These are phyloP conservation scores for Heterodera carotae DNA, from an alignment of 1,140 invertebrate species.

Conservation along the genomic window DNA sequence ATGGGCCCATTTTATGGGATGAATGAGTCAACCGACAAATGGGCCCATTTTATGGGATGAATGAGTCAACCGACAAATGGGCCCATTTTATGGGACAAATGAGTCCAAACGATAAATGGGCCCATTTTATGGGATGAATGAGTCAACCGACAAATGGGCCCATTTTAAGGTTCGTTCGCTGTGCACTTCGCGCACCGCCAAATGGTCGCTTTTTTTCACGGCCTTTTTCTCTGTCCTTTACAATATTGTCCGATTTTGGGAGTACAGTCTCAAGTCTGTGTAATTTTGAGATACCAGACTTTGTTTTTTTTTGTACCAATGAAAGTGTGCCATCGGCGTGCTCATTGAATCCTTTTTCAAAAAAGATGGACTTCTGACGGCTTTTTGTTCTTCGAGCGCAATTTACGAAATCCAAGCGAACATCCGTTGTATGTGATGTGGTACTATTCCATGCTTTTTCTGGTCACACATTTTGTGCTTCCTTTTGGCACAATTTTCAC, in stretches of 20 bases:
- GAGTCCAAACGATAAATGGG: no score
- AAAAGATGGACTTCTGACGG: constrained; percentile 33
- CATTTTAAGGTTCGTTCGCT: constrained; percentile 48
- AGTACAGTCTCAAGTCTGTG: constrained; percentile 50
- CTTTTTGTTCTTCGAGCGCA: constrained; percentile 45
- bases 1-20: no score
- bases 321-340: no score
- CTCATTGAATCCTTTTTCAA: neutral
- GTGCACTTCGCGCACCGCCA: constrained; percentile 58
- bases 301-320: no score
- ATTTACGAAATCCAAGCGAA: constrained; percentile 46
- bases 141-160: no score
- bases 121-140: no score
- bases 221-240: constrained; percentile 53
- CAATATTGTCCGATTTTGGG: constrained; percentile 60
- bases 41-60: no score
- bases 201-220: constrained; percentile 51
- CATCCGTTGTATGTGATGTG: constrained; percentile 53
- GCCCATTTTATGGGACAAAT: no score
- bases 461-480: constrained; percentile 61
- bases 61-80: no score
- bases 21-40: no score
- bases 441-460: constrained; percentile 57
- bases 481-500: constrained; percentile 56
- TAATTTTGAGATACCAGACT: neutral